A percentile compares a stretch with the other conserved stretches of the same genome.
Conservation (phyloP, 2,888 invertebrate genomes). For the Epiblema foenella region DNA sequence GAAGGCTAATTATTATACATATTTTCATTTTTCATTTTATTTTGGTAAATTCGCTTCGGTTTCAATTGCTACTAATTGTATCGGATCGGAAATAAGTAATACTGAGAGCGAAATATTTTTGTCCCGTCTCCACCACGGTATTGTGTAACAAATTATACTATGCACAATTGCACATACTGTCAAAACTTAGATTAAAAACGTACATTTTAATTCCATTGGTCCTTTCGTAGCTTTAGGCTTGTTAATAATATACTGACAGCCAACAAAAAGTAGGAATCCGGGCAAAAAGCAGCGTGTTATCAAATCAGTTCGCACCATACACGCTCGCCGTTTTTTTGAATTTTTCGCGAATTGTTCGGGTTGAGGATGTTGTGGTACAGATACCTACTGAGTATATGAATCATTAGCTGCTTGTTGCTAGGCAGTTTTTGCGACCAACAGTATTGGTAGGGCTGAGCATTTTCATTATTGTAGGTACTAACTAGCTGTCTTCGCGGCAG, state of each 20-base stretch:
- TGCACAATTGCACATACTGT: not conserved
- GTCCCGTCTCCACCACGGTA: too few relatives aligned
- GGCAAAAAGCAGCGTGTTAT: conserved; percentile 39
- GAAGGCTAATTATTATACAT: not conserved
- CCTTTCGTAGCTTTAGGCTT: conserved; percentile 26
- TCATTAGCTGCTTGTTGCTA: conserved; percentile 32
- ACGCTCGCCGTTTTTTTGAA: conserved; percentile 42
- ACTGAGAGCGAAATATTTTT: too few relatives aligned
- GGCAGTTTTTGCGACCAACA: conserved; percentile 9
- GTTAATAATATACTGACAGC: conserved; percentile 42
- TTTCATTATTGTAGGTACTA: not conserved
- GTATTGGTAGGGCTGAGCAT: not conserved
- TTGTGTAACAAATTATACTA: too few relatives aligned
- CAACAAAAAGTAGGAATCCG: conserved; percentile 36
- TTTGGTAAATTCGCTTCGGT: not conserved
- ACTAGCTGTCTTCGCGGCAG: too few relatives aligned
- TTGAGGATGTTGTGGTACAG: conserved; percentile 39
- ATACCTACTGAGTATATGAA: conserved; percentile 39
- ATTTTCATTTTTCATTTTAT: too few relatives aligned
- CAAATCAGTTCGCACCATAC: conserved; percentile 36
- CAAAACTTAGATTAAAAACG: not conserved
- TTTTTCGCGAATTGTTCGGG: conserved; percentile 31
- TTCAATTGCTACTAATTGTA: not conserved
- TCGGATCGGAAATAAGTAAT: too few relatives aligned
- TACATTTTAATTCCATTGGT: conserved; percentile 27